Evolutionary conservation across 2,888 invertebrate species (phyloP).

Genomic region (Xestia ashworthii): DNA sequence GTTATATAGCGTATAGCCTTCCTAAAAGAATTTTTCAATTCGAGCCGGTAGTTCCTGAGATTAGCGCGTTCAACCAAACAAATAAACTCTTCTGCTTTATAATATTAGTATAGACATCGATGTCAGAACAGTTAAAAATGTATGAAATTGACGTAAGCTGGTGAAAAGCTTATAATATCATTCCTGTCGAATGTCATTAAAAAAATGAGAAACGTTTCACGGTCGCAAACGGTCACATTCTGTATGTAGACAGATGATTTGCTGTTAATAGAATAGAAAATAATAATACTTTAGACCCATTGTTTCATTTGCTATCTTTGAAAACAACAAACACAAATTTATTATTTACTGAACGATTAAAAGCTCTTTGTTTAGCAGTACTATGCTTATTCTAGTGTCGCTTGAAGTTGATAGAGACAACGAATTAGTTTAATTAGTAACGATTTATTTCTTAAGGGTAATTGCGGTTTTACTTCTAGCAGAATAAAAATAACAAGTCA

Average conservation of each 20-base stretch:
- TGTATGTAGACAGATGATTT: neutral
- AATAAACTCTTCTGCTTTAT: too few relatives aligned
- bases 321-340: neutral
- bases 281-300: neutral
- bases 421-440: neutral
- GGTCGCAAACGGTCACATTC: neutral
- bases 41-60: too few relatives aligned
- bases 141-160: neutral
- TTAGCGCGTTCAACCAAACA: too few relatives aligned
- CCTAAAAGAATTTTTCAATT: too few relatives aligned
- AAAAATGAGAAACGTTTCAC: neutral
- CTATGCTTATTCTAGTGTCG: neutral
- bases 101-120: too few relatives aligned
- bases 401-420: neutral
- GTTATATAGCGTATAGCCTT: too few relatives aligned
- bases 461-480: neutral
- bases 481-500: neutral
- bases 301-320: neutral
- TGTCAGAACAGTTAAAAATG: neutral
- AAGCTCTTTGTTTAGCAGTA: neutral
- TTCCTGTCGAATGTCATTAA: neutral
- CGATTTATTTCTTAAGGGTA: neutral
- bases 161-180: too few relatives aligned
- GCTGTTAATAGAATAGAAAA: neutral
- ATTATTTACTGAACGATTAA: constrained; percentile 7